Percentiles rank a stretch among this genome's conserved stretches.
phyloP scores from a whole-genome alignment of 2,797 vertebrate species.

The Cheirogaleus major region DNA sequence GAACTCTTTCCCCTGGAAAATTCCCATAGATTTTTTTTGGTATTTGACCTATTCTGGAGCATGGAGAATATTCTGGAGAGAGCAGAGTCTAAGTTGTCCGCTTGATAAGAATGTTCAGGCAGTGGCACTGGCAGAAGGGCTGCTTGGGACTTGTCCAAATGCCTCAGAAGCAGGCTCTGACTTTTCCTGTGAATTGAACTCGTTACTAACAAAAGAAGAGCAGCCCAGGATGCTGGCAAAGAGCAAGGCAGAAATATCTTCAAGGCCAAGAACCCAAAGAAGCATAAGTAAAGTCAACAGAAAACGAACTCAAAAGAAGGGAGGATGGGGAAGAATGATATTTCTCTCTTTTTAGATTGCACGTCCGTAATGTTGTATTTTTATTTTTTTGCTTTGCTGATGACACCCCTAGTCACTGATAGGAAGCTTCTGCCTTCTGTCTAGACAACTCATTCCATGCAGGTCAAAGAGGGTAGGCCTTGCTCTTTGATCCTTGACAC shows the following conservation, averaged over 20 bases:
- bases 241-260: conserved; percentile 1
- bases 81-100: neutral
- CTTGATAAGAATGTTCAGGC: neutral
- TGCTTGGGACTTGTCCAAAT: neutral
- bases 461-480: neutral
- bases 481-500: neutral
- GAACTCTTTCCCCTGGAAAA: conserved; percentile 62
- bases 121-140: neutral
- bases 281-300: conserved; percentile 10
- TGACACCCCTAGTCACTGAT: neutral
- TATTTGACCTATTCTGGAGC: conserved; percentile 47
- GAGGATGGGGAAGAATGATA: neutral
- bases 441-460: neutral
- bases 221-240: neutral
- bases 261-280: neutral
- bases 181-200: conserved; percentile 40
- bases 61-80: neutral
- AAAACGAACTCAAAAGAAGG: neutral
- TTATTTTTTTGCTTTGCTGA: neutral
- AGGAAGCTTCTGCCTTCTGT: neutral
- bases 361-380: neutral
- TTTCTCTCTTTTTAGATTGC: neutral
- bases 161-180: neutral
- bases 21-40: conserved; percentile 1
- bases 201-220: conserved; percentile 8